These are phyloP conservation scores for Falco berigora DNA, from an alignment of 2,797 vertebrate species.

Conservation along the genomic window DNA sequence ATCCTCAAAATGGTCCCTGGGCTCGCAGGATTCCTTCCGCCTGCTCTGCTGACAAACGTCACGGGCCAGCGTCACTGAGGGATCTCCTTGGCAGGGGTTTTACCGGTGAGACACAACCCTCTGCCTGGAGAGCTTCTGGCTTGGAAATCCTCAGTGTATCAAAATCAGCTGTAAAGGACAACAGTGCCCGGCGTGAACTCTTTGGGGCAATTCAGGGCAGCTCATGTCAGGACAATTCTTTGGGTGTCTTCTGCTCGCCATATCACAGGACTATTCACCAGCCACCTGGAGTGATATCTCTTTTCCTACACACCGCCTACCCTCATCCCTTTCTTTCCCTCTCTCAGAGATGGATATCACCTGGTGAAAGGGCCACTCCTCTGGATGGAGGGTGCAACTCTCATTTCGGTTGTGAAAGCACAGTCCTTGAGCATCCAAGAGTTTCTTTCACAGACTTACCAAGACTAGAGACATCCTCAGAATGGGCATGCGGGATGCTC, in stretches of 20 bases:
- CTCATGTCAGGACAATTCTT: constrained; percentile 20
- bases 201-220: neutral
- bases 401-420: constrained; percentile 25
- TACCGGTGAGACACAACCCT: neutral
- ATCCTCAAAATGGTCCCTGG: fast-evolving
- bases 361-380: constrained; percentile 50
- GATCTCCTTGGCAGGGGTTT: neutral
- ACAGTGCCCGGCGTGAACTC: neutral
- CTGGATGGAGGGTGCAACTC: neutral
- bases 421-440: neutral
- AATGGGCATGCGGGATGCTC: neutral
- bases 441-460: neutral
- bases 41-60: neutral
- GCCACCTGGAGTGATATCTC: neutral
- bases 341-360: constrained; percentile 17
- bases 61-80: neutral
- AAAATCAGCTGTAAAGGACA: neutral
- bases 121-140: neutral
- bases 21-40: neutral
- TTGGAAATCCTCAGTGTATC: neutral
- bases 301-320: constrained; percentile 38
- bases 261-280: neutral
- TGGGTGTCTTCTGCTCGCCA: neutral
- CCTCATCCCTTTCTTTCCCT: neutral
- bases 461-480: neutral